Percentiles rank a stretch among this genome's conserved stretches.
Evolutionary conservation across 2,888 invertebrate species (phyloP).

Genomic region (Agriopis aurantiaria): DNA sequence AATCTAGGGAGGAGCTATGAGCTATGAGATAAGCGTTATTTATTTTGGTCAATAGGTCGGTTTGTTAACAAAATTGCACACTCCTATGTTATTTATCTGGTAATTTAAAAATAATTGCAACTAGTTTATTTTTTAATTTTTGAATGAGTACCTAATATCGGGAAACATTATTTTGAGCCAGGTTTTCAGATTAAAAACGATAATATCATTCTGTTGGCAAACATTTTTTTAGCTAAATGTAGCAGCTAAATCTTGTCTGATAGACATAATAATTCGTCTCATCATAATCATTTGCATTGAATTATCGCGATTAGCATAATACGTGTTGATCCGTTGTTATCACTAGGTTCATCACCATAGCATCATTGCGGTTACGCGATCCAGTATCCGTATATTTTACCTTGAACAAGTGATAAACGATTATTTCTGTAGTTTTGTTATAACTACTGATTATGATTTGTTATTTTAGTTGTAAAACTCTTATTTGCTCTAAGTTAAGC

Average conservation of each 20-base stretch:
- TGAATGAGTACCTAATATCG: no score
- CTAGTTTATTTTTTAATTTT: no score
- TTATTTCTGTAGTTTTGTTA: constrained; percentile 8
- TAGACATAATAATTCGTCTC: constrained; percentile 3
- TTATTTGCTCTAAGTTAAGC: no score
- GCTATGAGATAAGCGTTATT: no score
- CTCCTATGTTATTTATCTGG: no score
- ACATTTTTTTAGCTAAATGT: background rate
- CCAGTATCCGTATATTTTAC: constrained; percentile 9
- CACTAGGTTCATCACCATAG: constrained; percentile 8
- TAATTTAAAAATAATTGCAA: no score
- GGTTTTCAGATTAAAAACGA: no score
- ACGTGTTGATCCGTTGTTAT: constrained; percentile 10
- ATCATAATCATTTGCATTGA: constrained; percentile 9
- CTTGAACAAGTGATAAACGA: constrained; percentile 20
- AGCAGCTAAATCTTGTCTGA: background rate
- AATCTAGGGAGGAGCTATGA: no score
- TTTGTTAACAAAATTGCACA: no score
- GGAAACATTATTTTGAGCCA: no score
- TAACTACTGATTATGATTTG: constrained; percentile 2
- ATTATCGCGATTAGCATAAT: constrained; percentile 17
- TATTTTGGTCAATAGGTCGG: no score
- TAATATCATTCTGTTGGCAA: background rate
- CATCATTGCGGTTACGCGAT: constrained; percentile 19
- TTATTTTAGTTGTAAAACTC: background rate